These are phyloP conservation scores for Bradynema listronoti DNA, from an alignment of 1,140 invertebrate species.

Conservation along the genomic window DNA sequence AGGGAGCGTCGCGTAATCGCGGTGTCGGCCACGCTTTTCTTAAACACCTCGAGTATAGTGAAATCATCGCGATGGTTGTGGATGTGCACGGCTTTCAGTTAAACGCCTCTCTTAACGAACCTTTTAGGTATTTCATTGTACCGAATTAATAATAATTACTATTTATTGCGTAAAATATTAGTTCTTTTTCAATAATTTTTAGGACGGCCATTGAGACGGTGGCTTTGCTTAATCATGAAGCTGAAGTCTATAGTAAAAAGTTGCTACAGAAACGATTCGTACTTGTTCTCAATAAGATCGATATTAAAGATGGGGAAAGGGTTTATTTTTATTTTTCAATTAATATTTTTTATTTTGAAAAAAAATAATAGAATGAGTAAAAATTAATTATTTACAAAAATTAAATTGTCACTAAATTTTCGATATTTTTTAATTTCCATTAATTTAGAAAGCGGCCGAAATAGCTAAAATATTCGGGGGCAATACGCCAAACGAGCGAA, in stretches of 20 bases:
- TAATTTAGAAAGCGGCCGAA: background rate
- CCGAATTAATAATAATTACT: no score
- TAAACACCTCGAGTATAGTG: slow-evolving; percentile 84
- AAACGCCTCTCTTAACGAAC: slow-evolving; percentile 34
- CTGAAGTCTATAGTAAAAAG: slow-evolving; percentile 43
- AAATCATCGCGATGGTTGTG: slow-evolving; percentile 76
- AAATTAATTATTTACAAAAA: no score
- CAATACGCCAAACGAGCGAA: background rate
- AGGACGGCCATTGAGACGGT: slow-evolving; percentile 47
- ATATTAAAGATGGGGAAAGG: slow-evolving; percentile 29
- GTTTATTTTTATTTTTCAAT: no score
- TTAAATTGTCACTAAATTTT: no score
- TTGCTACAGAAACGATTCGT: slow-evolving; percentile 43
- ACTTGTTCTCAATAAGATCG: slow-evolving; percentile 48
- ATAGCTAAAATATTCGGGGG: background rate
- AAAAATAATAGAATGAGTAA: no score
- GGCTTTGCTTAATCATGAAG: slow-evolving; percentile 44
- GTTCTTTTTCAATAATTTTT: slow-evolving; percentile 10
- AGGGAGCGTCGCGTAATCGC: slow-evolving; percentile 80
- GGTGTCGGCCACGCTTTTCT: slow-evolving; percentile 65
- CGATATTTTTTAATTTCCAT: no score
- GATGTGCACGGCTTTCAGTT: slow-evolving; percentile 51
- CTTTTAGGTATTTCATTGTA: slow-evolving; percentile 41
- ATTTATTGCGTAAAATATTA: background rate
- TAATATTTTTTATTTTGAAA: no score